A percentile compares a stretch with the other conserved stretches of the same genome.
Conservation (phyloP, 1,140 invertebrate genomes). For the Cataglyphis hispanica region DNA sequence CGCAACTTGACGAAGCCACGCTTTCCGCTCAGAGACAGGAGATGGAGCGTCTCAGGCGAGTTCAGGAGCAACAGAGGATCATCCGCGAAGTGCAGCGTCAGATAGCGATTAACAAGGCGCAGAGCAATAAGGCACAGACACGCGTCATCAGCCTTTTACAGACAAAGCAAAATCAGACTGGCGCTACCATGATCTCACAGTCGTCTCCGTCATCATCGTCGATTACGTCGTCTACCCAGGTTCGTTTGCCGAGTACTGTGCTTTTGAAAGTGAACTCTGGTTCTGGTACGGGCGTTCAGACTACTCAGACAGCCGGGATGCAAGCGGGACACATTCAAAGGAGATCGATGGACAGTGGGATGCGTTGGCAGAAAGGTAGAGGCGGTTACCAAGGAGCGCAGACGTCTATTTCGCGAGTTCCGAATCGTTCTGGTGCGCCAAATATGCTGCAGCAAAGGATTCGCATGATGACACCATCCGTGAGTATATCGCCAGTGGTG, state of each 20-base stretch:
- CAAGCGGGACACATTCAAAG: slow-evolving; percentile 80
- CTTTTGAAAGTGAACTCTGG: slow-evolving; percentile 82
- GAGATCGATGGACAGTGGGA: slow-evolving; percentile 79
- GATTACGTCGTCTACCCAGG: slow-evolving; percentile 76
- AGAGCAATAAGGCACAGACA: slow-evolving; percentile 89
- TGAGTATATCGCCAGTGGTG: slow-evolving; percentile 86
- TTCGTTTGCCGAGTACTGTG: slow-evolving; percentile 80
- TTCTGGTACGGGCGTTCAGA: slow-evolving; percentile 61
- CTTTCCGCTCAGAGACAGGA: slow-evolving; percentile 97
- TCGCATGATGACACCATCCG: slow-evolving; percentile 86
- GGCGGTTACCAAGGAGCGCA: slow-evolving; percentile 78
- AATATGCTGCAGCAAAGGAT: slow-evolving; percentile 84
- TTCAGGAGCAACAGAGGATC: slow-evolving; percentile 93
- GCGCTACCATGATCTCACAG: slow-evolving; percentile 80
- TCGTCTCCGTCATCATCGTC: slow-evolving; percentile 59
- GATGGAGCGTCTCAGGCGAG: slow-evolving; percentile 93
- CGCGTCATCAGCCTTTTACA: slow-evolving; percentile 90
- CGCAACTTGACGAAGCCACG: slow-evolving; percentile 96
- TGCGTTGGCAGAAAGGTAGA: slow-evolving; percentile 77
- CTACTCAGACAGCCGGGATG: slow-evolving; percentile 64
- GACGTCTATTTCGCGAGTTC: slow-evolving; percentile 84
- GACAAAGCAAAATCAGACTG: slow-evolving; percentile 86
- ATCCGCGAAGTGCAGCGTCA: slow-evolving; percentile 92
- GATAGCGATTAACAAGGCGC: slow-evolving; percentile 89
- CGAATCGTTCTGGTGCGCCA: slow-evolving; percentile 72